Evolutionary conservation across 2,797 vertebrate species (phyloP).

Genomic region (Urophycis tenuis): DNA sequence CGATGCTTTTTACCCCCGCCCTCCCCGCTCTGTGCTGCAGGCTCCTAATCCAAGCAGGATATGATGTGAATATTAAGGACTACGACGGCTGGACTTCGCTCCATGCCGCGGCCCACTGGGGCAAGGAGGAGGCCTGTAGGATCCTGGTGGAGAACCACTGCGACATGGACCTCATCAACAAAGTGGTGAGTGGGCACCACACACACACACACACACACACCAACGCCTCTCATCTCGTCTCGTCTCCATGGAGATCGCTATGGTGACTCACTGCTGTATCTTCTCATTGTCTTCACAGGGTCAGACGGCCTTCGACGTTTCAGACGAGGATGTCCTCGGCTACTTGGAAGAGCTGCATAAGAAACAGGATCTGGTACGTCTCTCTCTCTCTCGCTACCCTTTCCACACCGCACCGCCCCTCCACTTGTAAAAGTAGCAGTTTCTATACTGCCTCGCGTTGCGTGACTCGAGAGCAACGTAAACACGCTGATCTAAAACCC

Average conservation of each 20-base stretch:
- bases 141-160: conserved; percentile 96
- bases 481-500: background rate
- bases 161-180: conserved; percentile 96
- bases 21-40: conserved; percentile 54
- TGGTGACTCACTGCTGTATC: background rate
- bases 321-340: conserved; percentile 95
- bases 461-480: too few species aligned
- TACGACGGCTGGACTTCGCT: conserved; percentile 98
- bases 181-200: conserved; percentile 91
- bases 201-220: too few species aligned
- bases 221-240: conserved; percentile 1
- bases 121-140: conserved; percentile 96
- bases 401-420: too few species aligned
- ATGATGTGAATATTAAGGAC: conserved; percentile 99
- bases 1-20: too few species aligned
- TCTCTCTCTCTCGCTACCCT: background rate
- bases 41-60: conserved; percentile 98
- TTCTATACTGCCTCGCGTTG: too few species aligned
- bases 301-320: conserved; percentile 95
- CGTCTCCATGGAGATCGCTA: background rate
- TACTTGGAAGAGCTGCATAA: conserved; percentile 98
- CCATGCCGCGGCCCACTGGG: conserved; percentile 97
- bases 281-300: conserved; percentile 71
- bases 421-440: too few species aligned
- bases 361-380: conserved; percentile 90